phyloP scores from a whole-genome alignment of 2,888 invertebrate genomes.

The Drosophila fungiperda region DNA sequence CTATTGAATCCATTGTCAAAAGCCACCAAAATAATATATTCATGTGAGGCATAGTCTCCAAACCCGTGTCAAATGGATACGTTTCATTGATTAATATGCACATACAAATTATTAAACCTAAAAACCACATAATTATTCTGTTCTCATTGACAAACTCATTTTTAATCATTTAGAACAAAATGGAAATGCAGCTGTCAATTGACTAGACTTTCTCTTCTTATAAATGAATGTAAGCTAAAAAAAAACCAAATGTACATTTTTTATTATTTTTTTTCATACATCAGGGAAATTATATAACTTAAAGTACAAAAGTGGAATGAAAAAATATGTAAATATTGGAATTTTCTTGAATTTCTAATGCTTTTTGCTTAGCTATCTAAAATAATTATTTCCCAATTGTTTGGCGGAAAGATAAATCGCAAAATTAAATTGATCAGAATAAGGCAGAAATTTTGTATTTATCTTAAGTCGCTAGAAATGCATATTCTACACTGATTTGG shows the following conservation, averaged over 20 bases:
- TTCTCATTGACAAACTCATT: constrained; percentile 3
- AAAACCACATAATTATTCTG: constrained; percentile 27
- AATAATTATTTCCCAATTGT: background rate
- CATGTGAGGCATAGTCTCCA: constrained; percentile 11
- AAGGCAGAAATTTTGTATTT: background rate
- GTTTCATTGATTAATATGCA: constrained; percentile 2
- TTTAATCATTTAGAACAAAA: constrained; percentile 3
- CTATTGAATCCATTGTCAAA: constrained; percentile 48
- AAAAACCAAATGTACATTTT: background rate
- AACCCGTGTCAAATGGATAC: constrained; percentile 8
- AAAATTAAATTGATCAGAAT: background rate
- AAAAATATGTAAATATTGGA: background rate
- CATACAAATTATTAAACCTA: constrained; percentile 38
- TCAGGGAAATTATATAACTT: constrained; percentile 40
- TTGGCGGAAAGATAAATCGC: background rate
- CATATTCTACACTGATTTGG: background rate
- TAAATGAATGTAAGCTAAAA: background rate
- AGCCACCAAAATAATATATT: constrained; percentile 59
- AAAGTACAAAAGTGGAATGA: constrained; percentile 3
- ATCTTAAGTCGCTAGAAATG: background rate
- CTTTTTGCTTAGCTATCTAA: background rate
- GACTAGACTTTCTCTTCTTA: background rate
- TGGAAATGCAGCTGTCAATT: background rate
- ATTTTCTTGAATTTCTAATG: background rate
- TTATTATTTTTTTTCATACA: constrained; percentile 43